A percentile compares a stretch with the other conserved stretches of the same genome.
These are phyloP conservation scores for Cyclargus thomasi DNA, from an alignment of 1,140 invertebrate species.

Conservation along the genomic window DNA sequence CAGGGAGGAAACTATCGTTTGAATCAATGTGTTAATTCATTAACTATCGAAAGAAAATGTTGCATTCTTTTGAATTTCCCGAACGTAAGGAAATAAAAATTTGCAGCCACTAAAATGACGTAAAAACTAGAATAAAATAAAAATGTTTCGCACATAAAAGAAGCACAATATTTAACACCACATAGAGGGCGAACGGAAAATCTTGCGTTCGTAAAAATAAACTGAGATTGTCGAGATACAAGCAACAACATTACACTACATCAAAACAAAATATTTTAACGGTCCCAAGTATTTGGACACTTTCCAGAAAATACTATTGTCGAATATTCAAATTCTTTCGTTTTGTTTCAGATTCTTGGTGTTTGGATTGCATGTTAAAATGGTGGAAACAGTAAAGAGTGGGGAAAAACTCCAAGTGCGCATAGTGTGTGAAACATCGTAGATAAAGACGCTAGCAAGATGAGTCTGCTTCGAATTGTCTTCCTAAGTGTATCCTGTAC, in stretches of 20 bases:
- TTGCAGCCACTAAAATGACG: not conserved
- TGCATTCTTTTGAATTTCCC: no score
- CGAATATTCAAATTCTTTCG: slow-evolving; percentile 32
- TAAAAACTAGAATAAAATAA: slow-evolving; percentile 7
- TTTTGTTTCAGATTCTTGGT: slow-evolving; percentile 25
- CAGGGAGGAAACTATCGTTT: no score
- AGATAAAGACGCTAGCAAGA: not conserved
- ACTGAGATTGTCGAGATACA: slow-evolving; percentile 24
- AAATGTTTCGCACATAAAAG: not conserved
- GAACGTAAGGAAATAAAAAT: not conserved
- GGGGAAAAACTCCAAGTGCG: not conserved
- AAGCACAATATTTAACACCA: slow-evolving; percentile 1
- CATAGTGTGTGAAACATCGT: slow-evolving; percentile 2
- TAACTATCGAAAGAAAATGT: no score
- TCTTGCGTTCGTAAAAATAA: slow-evolving; percentile 21
- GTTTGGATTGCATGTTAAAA: slow-evolving; percentile 14
- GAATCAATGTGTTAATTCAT: no score
- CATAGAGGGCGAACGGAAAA: slow-evolving; percentile 7
- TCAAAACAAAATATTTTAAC: slow-evolving; percentile 34
- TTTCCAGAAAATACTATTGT: slow-evolving; percentile 28
- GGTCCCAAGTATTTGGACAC: slow-evolving; percentile 31
- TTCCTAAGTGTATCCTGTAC: not conserved
- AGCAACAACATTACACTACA: slow-evolving; percentile 30
- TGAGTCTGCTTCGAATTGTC: not conserved
- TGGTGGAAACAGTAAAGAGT: slow-evolving; percentile 5